A percentile compares a stretch with the other conserved stretches of the same genome.
phyloP scores from a whole-genome alignment of 2,113 vertebrate species.

The Eulemur macaco region DNA sequence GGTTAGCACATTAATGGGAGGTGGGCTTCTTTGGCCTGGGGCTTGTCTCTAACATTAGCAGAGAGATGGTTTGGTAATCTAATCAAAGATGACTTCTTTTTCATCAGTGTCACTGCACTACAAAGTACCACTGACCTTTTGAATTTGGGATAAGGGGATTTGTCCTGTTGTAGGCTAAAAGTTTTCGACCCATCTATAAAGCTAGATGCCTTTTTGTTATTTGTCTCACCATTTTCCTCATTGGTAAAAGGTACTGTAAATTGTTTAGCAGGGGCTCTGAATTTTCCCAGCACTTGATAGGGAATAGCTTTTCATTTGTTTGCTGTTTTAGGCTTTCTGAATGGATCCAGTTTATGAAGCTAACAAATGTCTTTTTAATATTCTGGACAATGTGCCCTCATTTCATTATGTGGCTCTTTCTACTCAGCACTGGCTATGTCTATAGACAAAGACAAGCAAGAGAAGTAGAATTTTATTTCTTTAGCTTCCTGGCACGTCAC shows the following conservation, averaged over 20 bases:
- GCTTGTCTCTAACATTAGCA: not conserved
- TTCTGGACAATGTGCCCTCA: not conserved
- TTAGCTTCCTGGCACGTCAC: not conserved
- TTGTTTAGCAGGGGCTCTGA: not conserved
- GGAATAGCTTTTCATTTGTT: not conserved
- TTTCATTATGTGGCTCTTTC: not conserved
- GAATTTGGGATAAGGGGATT: not conserved
- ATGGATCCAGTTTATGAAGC: not conserved
- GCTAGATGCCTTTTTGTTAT: not conserved
- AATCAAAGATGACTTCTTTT: not conserved
- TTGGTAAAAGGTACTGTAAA: not conserved
- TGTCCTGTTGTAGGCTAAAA: not conserved
- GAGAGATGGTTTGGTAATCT: too few relatives aligned
- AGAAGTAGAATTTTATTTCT: not conserved
- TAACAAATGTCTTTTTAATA: not conserved
- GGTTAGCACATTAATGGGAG: not conserved
- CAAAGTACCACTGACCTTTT: not conserved
- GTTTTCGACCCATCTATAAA: not conserved
- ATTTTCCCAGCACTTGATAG: not conserved
- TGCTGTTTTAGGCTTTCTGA: not conserved
- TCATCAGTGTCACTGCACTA: not conserved
- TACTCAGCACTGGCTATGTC: not conserved
- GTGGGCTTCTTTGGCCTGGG: not conserved
- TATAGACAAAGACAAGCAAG: not conserved
- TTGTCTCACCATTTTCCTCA: not conserved